These are phyloP conservation scores for Morbakka virulenta DNA, from an alignment of 30 jellyfish, hydroid and myxozoan species.

Conservation along the genomic window DNA sequence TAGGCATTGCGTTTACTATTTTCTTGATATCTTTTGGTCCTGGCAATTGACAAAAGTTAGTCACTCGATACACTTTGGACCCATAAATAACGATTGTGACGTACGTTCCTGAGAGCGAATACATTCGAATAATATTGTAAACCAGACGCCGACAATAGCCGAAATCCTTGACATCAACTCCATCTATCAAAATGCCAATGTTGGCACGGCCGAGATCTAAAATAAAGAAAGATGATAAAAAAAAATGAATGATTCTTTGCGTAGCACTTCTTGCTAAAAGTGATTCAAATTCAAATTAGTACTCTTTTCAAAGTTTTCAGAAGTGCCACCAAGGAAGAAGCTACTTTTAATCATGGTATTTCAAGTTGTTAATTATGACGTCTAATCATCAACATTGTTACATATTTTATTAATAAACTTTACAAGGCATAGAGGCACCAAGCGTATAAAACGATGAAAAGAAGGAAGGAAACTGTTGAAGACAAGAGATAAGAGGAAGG, in stretches of 20 bases:
- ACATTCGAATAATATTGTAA: conserved; percentile 83
- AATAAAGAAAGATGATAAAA: neutral
- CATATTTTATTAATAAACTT: no score
- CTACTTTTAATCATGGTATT: no score
- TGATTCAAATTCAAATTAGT: no score
- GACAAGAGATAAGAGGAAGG: no score
- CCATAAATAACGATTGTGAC: conserved; percentile 81
- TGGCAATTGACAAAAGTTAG: conserved; percentile 79
- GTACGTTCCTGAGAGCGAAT: conserved; percentile 86
- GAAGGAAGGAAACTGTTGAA: no score
- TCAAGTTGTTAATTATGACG: no score
- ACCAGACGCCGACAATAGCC: conserved; percentile 86
- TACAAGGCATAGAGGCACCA: no score
- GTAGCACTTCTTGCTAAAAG: neutral
- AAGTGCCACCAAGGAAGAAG: no score
- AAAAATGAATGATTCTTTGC: neutral
- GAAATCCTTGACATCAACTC: conserved; percentile 62
- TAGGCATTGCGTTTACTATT: conserved; percentile 79
- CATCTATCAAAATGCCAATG: conserved; percentile 84
- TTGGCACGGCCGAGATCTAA: conserved; percentile 91
- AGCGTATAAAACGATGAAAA: no score
- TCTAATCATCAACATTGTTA: no score
- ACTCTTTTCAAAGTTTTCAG: no score
- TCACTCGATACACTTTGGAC: conserved; percentile 67
- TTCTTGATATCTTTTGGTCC: conserved; percentile 59